These are phyloP conservation scores for honey bee (Apis mellifera) DNA, from an alignment of 1,140 invertebrate species.

Conservation along the genomic window DNA sequence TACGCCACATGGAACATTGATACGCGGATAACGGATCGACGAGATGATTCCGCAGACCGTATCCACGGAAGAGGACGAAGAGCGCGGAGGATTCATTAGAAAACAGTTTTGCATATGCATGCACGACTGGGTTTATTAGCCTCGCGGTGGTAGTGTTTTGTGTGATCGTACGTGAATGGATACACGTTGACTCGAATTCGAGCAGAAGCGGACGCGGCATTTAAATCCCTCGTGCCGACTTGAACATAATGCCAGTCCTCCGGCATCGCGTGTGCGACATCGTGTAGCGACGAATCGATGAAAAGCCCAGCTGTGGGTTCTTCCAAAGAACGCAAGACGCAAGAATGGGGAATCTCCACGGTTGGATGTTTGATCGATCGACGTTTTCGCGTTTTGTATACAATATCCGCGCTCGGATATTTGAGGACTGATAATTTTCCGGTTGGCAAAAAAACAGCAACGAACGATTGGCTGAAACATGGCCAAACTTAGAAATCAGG, in stretches of 20 bases:
- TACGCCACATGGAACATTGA: background rate
- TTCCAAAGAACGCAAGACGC: too few species aligned
- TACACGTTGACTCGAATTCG: background rate
- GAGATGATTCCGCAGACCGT: background rate
- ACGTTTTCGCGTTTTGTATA: background rate
- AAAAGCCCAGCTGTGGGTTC: slow-evolving; percentile 9
- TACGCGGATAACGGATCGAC: background rate
- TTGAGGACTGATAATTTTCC: slow-evolving; percentile 38
- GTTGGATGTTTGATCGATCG: slow-evolving; percentile 40
- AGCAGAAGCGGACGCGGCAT: slow-evolving; percentile 11
- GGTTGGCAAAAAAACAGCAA: background rate
- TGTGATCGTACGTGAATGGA: slow-evolving; percentile 19
- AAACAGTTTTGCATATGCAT: slow-evolving; percentile 18
- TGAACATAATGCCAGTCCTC: background rate
- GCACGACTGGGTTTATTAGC: slow-evolving; percentile 17
- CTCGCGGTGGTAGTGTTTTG: background rate
- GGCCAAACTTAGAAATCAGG: background rate
- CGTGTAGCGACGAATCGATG: background rate
- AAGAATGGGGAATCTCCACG: background rate
- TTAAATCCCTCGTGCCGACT: slow-evolving; percentile 14
- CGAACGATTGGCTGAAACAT: background rate
- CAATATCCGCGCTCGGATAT: background rate
- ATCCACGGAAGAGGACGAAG: background rate
- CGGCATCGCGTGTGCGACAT: background rate
- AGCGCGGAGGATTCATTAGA: slow-evolving; percentile 5